Evolutionary conservation across 1,140 invertebrate species (phyloP).

Genomic region (Plodia interpunctella): DNA sequence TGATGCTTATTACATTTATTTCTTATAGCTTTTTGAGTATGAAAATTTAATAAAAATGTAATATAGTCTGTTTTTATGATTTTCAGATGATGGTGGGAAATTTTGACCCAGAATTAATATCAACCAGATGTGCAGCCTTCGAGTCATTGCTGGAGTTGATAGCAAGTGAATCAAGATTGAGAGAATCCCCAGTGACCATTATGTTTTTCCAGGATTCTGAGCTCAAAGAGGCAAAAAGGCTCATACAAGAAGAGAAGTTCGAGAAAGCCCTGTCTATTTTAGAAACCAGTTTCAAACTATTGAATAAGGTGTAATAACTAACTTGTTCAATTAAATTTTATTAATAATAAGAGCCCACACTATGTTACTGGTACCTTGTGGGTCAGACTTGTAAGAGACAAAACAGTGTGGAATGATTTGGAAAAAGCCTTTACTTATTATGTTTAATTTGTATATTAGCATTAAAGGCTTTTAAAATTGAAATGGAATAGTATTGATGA

Average conservation of each 20-base stretch:
- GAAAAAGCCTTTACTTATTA: no score
- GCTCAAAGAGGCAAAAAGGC: slow-evolving; percentile 79
- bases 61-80: not conserved
- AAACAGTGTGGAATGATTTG: no score
- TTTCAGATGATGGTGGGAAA: slow-evolving; percentile 82
- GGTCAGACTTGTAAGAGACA: no score
- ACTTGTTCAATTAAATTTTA: slow-evolving; percentile 18
- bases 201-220: slow-evolving; percentile 84
- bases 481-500: no score
- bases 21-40: no score
- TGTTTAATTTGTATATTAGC: no score
- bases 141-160: slow-evolving; percentile 82
- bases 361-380: no score
- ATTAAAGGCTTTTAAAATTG: no score
- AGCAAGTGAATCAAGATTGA: slow-evolving; percentile 77
- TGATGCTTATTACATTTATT: no score
- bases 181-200: slow-evolving; percentile 79
- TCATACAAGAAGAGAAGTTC: slow-evolving; percentile 80
- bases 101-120: slow-evolving; percentile 85
- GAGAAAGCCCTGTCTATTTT: slow-evolving; percentile 80
- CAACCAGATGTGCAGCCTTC: slow-evolving; percentile 83
- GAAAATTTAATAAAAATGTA: not conserved
- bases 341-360: no score
- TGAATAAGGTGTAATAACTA: slow-evolving; percentile 79
- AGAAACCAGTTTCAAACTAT: slow-evolving; percentile 83